Conservation (phyloP, 2,797 vertebrate species). For the Anguilla megastoma region DNA sequence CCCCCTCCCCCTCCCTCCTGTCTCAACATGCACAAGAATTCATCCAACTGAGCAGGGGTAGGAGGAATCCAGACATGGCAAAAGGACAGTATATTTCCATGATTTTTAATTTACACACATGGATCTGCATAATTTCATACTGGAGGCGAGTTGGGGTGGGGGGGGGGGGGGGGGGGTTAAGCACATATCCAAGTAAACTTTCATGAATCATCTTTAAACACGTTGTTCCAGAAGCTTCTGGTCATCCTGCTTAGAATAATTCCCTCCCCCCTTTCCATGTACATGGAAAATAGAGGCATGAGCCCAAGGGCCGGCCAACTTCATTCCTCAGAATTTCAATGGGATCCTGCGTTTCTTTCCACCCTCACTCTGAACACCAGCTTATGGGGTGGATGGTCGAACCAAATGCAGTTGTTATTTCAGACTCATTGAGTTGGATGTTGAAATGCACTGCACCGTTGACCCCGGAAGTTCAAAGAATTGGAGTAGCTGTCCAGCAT, state of each 20-base stretch:
- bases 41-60: not conserved
- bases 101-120: not conserved
- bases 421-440: not conserved
- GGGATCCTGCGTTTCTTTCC: not conserved
- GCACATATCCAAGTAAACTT: not conserved
- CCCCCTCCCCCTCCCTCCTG: not conserved
- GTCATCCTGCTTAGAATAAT: not conserved
- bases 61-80: not conserved
- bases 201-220: not conserved
- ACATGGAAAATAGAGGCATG: not conserved
- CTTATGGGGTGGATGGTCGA: not conserved
- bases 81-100: not conserved
- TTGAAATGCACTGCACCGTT: not conserved
- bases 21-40: conserved; percentile 5
- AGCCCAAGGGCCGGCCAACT: not conserved
- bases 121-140: not conserved
- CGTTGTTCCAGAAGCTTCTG: not conserved
- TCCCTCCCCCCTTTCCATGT: not conserved
- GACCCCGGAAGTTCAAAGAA: not conserved
- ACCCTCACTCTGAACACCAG: too few relatives aligned
- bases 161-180: not conserved
- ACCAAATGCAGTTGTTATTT: not conserved
- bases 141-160: not conserved
- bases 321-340: not conserved
- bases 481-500: not conserved